Evolutionary conservation across 2,113 vertebrate species (phyloP), one percentile per base, ranked within the genome.

Genomic region (Brachionichthys hirsutus): DNA sequence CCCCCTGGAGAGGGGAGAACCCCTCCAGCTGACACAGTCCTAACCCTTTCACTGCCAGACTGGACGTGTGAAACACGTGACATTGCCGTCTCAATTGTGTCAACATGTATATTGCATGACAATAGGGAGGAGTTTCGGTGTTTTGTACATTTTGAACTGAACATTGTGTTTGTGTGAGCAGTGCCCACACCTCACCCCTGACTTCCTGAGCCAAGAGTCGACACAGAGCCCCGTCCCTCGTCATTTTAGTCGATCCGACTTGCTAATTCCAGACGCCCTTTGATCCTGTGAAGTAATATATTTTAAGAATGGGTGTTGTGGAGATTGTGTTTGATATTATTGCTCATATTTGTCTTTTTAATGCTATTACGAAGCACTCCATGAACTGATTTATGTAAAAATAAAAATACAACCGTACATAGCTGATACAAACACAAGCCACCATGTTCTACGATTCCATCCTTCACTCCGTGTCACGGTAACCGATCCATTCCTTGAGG

Each of bases 81-180:
- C 78, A 67, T 70, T 72, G 73, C 83, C 71, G 76, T 87, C 80
- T 77, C 65, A 68, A 75, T 82, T 40, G 74, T 89, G 85, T 90
- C 86, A 68, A 91, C 78, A 70, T 91, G 88, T 91, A 90, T 89
- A 91, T 89, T 92, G 90, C 90, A 92, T 91, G 89, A 91, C 85
- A 88, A 83, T 83, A 87, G 75, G 85, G 82, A 86, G 87, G 77
- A 85, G 77, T 87, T 84, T 85, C 79, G 76, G 82, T 91, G 88
- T 92, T 90, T 90, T 87, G 84, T 89, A 87, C 81, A 82, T 80
- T 67, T 84, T 75, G 78, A 89, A 85, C 84, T 83, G 73, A 84
- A 80, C 84, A 73, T 87, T 83, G 83, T 90, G 85, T 88, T 84
- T 81, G 69, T 83, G 85, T 85, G 87, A 78, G 76, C 80, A 76